Evolutionary conservation across 2,888 invertebrate genomes (phyloP), one percentile per base, ranked within the genome.

Genomic region (Ichneumoninae sp.): DNA sequence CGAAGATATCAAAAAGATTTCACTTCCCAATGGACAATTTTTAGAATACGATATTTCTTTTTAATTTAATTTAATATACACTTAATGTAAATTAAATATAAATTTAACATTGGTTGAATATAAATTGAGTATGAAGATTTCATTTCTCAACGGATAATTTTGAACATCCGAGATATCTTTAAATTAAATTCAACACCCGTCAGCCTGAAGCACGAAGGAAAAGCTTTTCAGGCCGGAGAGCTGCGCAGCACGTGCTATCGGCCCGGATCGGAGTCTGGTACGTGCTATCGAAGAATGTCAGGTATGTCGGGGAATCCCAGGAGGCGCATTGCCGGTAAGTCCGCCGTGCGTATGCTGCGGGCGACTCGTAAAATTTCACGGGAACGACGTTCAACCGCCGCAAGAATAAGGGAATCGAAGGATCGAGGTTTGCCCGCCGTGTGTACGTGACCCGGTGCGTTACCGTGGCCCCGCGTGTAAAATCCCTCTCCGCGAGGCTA

Each of bases 241-340:
- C 33, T 63, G 63, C 22, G 30, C 16, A 63, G 30, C 63, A 63
- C 63, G 63, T 63, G 63, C 63, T 63, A 63, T 63, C 63, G 30
- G 5, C 6, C 33, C 33, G 30, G n/a, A 63, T 63, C 30, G 30
- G 30, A 63, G 30, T 63, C 16, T 57, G 30, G 63, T 63, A 30
- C 16, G n/a, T 30, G 30, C 33, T 63, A 63, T 63, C 63, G 74
- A 80, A 66, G 74, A 74, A n/a, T 68, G 40, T 66, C 80, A 80
- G 80, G 80, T 80, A 80, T 54, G 40, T 33, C 71, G 36, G 83
- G 80, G 22, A 83, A 76, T 80, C 76, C 83, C 80, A 57, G 30
- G 30, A 70, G 16, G 30, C 26, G 47, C 33, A 26, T 19, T 30
- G 60, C 73, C 47, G 63, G 47, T 47, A 63, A 19, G 19, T 33